Evolutionary conservation across 2,797 vertebrate genomes (phyloP).

Genomic region (Petrocephalus schoutedeni): DNA sequence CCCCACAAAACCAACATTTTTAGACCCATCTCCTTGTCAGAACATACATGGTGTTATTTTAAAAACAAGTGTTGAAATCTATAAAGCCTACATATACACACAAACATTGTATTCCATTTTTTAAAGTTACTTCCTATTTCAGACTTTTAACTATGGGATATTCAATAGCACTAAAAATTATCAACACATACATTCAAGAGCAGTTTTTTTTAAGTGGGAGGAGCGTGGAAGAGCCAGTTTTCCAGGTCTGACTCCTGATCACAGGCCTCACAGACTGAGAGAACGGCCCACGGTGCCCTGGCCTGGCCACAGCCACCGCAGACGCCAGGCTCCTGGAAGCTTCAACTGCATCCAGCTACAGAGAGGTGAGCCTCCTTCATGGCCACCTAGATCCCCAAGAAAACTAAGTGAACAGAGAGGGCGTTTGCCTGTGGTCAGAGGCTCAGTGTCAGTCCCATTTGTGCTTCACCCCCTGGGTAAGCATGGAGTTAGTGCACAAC

Average conservation of each 20-base stretch:
- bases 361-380: background rate
- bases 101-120: background rate
- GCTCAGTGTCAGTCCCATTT: too few species aligned
- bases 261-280: background rate
- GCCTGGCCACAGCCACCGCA: background rate
- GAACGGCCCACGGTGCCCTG: background rate
- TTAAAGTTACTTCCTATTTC: background rate
- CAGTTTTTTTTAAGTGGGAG: background rate
- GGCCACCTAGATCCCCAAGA: background rate
- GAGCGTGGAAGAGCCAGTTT: background rate
- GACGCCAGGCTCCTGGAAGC: background rate
- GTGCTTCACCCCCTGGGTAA: too few species aligned
- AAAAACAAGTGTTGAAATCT: constrained; percentile 6
- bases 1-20: background rate
- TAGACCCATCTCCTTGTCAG: background rate
- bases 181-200: background rate
- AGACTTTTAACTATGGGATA: background rate
- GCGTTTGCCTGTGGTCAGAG: too few species aligned
- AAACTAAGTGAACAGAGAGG: too few species aligned
- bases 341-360: background rate
- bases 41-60: background rate
- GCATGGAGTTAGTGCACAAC: too few species aligned
- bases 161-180: background rate
- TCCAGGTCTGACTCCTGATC: background rate
- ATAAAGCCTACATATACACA: background rate